Percentiles rank a stretch among this genome's conserved stretches.
These are phyloP conservation scores for Apteryx owenii DNA, from an alignment of 2,113 vertebrate genomes.

Conservation along the genomic window DNA sequence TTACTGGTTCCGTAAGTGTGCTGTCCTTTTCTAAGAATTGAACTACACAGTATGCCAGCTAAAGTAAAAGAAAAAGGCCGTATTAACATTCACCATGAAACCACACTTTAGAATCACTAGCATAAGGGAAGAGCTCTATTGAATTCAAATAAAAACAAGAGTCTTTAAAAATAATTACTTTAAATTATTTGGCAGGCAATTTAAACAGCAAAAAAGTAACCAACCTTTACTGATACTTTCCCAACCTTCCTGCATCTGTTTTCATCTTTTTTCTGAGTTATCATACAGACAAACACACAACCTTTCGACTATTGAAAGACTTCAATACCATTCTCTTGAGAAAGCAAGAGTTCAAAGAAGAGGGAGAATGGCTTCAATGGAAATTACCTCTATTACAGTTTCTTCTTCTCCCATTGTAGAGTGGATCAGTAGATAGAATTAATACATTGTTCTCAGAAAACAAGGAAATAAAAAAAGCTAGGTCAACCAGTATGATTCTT, in stretches of 20 bases:
- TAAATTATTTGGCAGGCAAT: neutral
- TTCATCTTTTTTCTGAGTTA: neutral
- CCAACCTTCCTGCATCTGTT: neutral
- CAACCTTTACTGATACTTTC: neutral
- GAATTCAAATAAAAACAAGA: neutral
- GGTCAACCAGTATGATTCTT: neutral
- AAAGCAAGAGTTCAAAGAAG: neutral
- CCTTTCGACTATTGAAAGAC: neutral
- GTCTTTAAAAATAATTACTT: neutral
- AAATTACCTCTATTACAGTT: neutral
- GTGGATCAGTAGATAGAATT: neutral
- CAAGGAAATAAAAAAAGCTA: neutral
- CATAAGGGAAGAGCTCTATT: neutral
- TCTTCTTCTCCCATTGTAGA: neutral
- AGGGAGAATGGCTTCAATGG: neutral
- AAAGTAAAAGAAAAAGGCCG: constrained; percentile 42
- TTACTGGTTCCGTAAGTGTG: constrained; percentile 96
- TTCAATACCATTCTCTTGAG: neutral
- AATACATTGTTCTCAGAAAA: neutral
- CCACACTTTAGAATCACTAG: neutral
- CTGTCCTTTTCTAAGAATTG: constrained; percentile 99
- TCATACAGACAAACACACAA: neutral
- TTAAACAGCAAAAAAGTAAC: neutral
- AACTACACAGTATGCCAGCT: constrained; percentile 98
- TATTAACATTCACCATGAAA: neutral